Evolutionary conservation across 1,140 invertebrate species (phyloP).

Genomic region (Temnothorax nylanderi): DNA sequence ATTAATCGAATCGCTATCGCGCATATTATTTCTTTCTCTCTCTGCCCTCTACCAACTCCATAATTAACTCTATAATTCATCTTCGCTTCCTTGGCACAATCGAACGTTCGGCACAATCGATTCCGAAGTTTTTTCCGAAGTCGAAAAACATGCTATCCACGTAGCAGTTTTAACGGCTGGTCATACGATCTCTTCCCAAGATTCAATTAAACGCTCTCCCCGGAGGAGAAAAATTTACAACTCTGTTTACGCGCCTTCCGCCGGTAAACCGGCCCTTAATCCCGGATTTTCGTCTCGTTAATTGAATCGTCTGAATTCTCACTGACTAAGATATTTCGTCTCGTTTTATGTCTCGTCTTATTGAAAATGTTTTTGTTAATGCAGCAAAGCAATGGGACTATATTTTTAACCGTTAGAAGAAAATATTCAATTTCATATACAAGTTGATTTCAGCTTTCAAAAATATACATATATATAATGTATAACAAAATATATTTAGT

Average conservation of each 20-base stretch:
- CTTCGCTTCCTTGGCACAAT: constrained; percentile 19
- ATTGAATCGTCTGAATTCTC: constrained; percentile 62
- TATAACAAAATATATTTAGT: background rate
- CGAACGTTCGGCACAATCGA: constrained; percentile 20
- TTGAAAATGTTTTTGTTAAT: constrained; percentile 46
- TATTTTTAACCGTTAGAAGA: constrained; percentile 17
- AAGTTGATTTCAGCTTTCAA: background rate
- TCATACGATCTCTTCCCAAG: constrained; percentile 28
- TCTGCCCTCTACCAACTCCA: background rate
- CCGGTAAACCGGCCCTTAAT: constrained; percentile 58
- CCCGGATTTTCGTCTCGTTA: constrained; percentile 61
- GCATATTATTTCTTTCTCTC: background rate
- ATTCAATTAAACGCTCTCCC: constrained; percentile 62
- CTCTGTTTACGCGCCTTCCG: constrained; percentile 72
- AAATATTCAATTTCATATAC: background rate
- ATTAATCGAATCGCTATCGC: background rate
- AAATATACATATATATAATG: no score
- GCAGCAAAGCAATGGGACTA: constrained; percentile 17
- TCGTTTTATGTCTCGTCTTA: background rate
- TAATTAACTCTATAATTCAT: constrained; percentile 18
- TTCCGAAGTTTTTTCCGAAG: background rate
- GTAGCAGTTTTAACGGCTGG: constrained; percentile 3
- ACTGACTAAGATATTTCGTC: constrained; percentile 14
- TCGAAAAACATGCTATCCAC: constrained; percentile 26
- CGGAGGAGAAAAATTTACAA: constrained; percentile 76